Conservation (phyloP, 2,888 invertebrate genomes). For the Sphaeridia pumilis region DNA sequence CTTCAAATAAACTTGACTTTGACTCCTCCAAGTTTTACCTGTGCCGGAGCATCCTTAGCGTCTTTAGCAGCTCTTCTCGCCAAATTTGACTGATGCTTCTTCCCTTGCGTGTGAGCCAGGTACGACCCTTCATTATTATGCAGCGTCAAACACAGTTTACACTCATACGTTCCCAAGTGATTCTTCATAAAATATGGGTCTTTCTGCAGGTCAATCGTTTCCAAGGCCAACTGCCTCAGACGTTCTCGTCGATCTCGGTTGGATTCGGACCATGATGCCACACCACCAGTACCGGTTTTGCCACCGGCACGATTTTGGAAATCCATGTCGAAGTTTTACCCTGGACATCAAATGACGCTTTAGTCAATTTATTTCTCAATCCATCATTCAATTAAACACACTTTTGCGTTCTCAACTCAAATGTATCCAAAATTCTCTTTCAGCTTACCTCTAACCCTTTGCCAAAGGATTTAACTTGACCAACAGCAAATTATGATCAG, state of each 20-base stretch:
- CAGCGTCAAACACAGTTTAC: conserved; percentile 93
- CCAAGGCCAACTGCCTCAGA: conserved; percentile 86
- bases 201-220: conserved; percentile 97
- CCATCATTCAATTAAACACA: too few relatives aligned
- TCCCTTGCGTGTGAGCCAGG: conserved; percentile 97
- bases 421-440: too few relatives aligned
- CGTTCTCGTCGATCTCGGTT: conserved; percentile 94
- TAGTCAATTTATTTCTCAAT: too few relatives aligned
- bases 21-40: conserved; percentile 31
- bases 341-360: too few relatives aligned
- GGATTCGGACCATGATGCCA: conserved; percentile 97
- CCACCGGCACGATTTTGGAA: conserved; percentile 98
- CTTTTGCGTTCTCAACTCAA: too few relatives aligned
- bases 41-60: conserved; percentile 90
- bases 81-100: conserved; percentile 98
- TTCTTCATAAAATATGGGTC: conserved; percentile 99
- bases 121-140: conserved; percentile 99
- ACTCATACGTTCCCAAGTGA: conserved; percentile 94
- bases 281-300: conserved; percentile 98
- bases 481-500: too few relatives aligned
- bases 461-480: too few relatives aligned
- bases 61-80: conserved; percentile 97
- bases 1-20: not conserved
- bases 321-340: too few relatives aligned
- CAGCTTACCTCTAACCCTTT: too few relatives aligned